Evolutionary conservation across 2,797 vertebrate genomes (phyloP).

Genomic region (Coregonus ussuriensis): DNA sequence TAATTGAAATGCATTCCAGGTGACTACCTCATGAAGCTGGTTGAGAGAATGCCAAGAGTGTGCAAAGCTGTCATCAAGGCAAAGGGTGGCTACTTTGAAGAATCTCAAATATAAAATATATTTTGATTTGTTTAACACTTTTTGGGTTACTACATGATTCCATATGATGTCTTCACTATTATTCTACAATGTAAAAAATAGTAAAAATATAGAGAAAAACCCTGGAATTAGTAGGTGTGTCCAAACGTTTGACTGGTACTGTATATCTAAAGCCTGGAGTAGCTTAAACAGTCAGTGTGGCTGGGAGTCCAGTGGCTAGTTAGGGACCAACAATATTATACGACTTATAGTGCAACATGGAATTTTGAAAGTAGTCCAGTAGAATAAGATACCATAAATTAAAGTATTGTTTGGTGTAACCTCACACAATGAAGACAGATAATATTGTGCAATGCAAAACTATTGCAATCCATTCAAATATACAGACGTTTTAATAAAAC

Average conservation of each 20-base stretch:
- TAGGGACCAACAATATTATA: background rate
- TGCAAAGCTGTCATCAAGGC: no score
- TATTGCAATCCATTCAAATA: background rate
- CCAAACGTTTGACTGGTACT: background rate
- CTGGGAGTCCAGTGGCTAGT: background rate
- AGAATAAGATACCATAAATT: background rate
- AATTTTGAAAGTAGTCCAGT: background rate
- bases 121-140: no score
- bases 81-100: no score
- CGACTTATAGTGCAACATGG: slow-evolving; percentile 10
- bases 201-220: no score
- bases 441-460: background rate
- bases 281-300: background rate
- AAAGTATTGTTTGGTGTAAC: background rate
- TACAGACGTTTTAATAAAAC: background rate
- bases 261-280: background rate
- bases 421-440: background rate
- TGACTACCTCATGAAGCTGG: no score
- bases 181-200: no score
- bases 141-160: no score
- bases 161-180: no score
- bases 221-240: no score
- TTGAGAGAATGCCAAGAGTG: no score
- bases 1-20: no score
- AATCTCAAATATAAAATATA: no score